Evolutionary conservation across 2,113 vertebrate species (phyloP).

Genomic region (Solea solea): DNA sequence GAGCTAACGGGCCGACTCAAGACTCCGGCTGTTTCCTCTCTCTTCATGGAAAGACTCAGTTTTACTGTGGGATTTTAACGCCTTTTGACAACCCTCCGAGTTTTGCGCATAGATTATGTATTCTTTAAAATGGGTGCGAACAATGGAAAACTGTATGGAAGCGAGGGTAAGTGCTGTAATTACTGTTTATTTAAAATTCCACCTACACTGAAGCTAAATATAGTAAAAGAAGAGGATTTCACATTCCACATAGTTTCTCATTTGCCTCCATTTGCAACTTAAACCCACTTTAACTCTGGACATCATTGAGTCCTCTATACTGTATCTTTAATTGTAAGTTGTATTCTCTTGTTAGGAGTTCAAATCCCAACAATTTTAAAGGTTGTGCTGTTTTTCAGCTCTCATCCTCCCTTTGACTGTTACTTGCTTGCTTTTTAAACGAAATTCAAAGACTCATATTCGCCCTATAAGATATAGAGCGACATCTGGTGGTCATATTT

Average conservation of each 20-base stretch:
- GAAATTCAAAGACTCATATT: slow-evolving; percentile 14
- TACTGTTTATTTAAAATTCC: slow-evolving; percentile 6
- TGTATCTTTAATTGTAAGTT: background rate
- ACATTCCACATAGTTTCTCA: background rate
- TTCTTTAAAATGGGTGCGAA: slow-evolving; percentile 94
- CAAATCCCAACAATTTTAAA: background rate
- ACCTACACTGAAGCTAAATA: background rate
- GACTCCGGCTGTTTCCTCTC: slow-evolving; percentile 24
- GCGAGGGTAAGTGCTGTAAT: slow-evolving; percentile 88
- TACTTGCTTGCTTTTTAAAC: background rate
- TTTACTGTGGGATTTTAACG: slow-evolving; percentile 51
- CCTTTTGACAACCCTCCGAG: slow-evolving; percentile 32
- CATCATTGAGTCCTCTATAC: background rate
- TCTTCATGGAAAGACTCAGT: slow-evolving; percentile 35
- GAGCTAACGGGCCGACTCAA: slow-evolving; percentile 45
- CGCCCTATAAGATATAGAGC: slow-evolving; percentile 5
- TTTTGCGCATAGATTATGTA: slow-evolving; percentile 85
- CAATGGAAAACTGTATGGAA: slow-evolving; percentile 97
- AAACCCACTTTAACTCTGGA: background rate
- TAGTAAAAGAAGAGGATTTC: background rate
- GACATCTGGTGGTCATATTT: slow-evolving; percentile 47
- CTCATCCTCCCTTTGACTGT: background rate
- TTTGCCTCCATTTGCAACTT: background rate
- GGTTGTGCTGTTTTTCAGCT: background rate
- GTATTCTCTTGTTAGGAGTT: background rate